Evolutionary conservation across 2,113 vertebrate species (phyloP).

Genomic region (Pelecanoides urinatrix): DNA sequence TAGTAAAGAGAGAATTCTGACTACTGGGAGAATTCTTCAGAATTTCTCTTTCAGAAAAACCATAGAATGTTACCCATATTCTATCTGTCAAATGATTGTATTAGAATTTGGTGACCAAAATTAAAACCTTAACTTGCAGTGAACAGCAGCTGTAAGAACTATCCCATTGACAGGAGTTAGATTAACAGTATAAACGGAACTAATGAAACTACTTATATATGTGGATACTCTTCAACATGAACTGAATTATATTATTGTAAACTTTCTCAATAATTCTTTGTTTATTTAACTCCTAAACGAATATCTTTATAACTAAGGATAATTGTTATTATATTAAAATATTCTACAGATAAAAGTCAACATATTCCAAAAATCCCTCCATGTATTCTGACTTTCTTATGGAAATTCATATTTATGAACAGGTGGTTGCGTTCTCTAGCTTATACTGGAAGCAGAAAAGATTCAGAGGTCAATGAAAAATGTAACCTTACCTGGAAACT

Average conservation of each 20-base stretch:
- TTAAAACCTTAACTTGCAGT: neutral
- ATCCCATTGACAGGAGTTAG: neutral
- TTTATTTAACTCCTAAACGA: neutral
- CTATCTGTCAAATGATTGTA: neutral
- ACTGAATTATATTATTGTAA: neutral
- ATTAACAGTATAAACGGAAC: neutral
- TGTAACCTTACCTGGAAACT: constrained; percentile 84
- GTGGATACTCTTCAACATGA: neutral
- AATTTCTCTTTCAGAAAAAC: neutral
- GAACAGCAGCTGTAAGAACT: neutral
- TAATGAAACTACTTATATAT: neutral
- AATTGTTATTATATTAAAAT: neutral
- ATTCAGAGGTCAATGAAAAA: neutral
- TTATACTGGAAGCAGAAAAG: neutral
- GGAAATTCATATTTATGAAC: neutral
- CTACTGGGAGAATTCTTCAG: neutral
- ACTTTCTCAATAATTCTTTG: neutral
- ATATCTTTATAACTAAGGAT: neutral
- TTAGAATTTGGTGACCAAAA: neutral
- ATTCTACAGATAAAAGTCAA: neutral
- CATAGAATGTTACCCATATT: neutral
- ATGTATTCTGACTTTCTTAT: neutral
- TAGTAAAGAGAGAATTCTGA: neutral
- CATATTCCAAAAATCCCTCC: neutral
- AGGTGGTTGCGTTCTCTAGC: neutral